Percentiles rank a stretch among this genome's conserved stretches.
These are phyloP conservation scores for Zapornia atra DNA, from an alignment of 2,113 vertebrate genomes.

Conservation along the genomic window DNA sequence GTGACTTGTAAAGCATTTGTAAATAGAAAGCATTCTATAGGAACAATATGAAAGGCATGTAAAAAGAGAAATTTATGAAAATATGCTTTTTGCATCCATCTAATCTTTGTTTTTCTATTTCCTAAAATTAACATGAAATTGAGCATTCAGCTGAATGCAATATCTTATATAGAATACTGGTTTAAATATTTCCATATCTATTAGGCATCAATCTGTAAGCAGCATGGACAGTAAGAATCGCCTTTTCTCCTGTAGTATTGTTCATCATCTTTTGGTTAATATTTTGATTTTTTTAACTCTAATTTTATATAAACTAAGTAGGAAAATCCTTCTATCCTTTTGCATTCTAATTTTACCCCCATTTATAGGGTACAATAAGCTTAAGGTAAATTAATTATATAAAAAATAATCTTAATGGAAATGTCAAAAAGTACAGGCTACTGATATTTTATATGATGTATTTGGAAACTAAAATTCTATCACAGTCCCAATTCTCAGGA, in stretches of 20 bases:
- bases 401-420: background rate
- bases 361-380: background rate
- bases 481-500: background rate
- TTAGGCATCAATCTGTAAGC: background rate
- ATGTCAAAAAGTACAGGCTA: background rate
- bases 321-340: background rate
- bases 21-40: background rate
- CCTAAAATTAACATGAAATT: background rate
- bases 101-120: background rate
- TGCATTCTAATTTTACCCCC: background rate
- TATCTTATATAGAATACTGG: background rate
- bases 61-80: background rate
- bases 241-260: background rate
- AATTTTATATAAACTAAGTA: background rate
- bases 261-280: background rate
- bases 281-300: background rate
- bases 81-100: background rate
- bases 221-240: background rate
- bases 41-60: background rate
- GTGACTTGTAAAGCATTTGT: background rate
- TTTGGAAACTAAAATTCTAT: slow-evolving; percentile 16
- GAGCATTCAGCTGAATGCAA: background rate
- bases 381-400: background rate
- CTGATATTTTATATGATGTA: background rate
- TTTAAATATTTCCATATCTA: background rate